phyloP scores from a whole-genome alignment of 2,113 vertebrate genomes.

The Passer montanus region DNA sequence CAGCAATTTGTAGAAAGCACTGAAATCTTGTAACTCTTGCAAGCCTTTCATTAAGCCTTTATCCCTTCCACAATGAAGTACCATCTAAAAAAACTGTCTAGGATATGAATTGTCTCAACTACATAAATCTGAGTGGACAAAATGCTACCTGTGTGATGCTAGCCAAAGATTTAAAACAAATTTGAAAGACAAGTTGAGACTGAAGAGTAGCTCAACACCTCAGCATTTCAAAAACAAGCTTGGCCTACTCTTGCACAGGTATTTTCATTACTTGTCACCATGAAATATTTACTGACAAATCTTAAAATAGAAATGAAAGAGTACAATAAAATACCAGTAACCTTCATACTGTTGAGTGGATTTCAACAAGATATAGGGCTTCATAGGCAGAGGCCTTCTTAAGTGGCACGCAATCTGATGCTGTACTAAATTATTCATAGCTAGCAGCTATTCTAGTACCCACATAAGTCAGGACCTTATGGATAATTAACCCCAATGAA shows the following conservation, averaged over 20 bases:
- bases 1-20: background rate
- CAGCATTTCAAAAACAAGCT: background rate
- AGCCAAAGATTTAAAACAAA: background rate
- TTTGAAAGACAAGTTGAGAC: background rate
- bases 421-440: constrained; percentile 67
- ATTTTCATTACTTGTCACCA: background rate
- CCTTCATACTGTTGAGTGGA: background rate
- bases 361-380: background rate
- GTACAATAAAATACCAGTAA: background rate
- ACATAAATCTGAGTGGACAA: background rate
- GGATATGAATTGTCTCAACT: background rate
- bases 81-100: background rate
- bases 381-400: constrained; percentile 1
- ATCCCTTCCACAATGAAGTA: background rate
- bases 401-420: constrained; percentile 13
- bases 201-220: background rate
- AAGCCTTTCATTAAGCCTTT: background rate
- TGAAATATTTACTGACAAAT: background rate
- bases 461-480: constrained; percentile 7
- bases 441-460: constrained; percentile 27
- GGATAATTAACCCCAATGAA: constrained; percentile 27
- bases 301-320: background rate
- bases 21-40: background rate
- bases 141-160: background rate
- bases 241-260: background rate